Percentiles rank a stretch among this genome's conserved stretches.
phyloP scores from a whole-genome alignment of 2,113 vertebrate genomes.

The Acanthisitta chloris region DNA sequence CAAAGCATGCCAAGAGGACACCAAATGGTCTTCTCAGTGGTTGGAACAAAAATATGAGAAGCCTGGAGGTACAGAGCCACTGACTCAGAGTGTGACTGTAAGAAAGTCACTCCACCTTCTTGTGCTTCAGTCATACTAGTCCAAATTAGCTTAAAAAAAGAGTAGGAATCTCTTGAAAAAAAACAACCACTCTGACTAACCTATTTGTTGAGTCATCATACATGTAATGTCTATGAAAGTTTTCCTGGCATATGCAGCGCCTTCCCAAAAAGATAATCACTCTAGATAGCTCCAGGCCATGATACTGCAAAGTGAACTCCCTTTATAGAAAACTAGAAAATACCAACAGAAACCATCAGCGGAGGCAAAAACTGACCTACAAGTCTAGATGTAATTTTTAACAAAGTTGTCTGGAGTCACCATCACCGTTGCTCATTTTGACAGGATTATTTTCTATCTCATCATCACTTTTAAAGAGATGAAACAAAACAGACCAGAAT shows the following conservation, averaged over 20 bases:
- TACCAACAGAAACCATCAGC: not conserved
- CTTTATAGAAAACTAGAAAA: not conserved
- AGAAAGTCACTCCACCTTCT: conserved; percentile 43
- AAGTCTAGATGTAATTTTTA: not conserved
- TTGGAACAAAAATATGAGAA: conserved; percentile 18
- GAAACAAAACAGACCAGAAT: not conserved
- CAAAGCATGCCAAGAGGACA: not conserved
- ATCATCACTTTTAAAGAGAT: not conserved
- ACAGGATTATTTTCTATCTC: not conserved
- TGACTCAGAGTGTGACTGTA: conserved; percentile 33
- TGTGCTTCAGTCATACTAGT: not conserved
- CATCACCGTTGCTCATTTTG: not conserved
- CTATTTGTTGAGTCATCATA: not conserved
- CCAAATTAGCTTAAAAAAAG: conserved; percentile 34
- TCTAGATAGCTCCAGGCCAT: not conserved
- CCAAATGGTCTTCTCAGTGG: conserved; percentile 13
- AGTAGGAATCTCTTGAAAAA: not conserved
- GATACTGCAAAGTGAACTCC: not conserved
- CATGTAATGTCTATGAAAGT: not conserved
- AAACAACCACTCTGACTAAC: conserved; percentile 14
- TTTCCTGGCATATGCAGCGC: not conserved
- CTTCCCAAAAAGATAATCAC: not conserved
- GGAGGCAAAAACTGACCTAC: not conserved
- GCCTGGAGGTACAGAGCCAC: not conserved
- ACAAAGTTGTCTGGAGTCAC: not conserved